phyloP scores from a whole-genome alignment of 92 coral and sea anemone genomes.

The Anthopleura xanthogrammica region DNA sequence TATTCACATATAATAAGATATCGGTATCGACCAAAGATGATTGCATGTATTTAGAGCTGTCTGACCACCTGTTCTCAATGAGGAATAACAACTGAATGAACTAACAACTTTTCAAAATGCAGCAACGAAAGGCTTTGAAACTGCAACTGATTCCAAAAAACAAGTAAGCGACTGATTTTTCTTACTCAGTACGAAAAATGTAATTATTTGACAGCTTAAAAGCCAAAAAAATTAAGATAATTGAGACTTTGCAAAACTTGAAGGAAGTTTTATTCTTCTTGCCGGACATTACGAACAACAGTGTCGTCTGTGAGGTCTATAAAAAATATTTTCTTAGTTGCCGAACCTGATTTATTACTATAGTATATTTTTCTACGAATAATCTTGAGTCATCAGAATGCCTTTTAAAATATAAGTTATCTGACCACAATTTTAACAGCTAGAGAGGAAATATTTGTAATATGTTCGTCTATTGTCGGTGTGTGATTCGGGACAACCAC shows the following conservation, averaged over 20 bases:
- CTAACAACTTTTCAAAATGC: neutral
- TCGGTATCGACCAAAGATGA: neutral
- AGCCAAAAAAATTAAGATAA: neutral
- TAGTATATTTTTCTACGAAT: neutral
- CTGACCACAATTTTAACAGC: neutral
- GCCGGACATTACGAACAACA: too few relatives aligned
- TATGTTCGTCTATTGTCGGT: neutral
- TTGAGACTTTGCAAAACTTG: neutral
- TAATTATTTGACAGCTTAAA: neutral
- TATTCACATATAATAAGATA: neutral
- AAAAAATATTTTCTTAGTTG: too few relatives aligned
- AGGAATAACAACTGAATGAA: neutral
- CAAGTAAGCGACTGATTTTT: neutral
- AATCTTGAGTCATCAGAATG: neutral
- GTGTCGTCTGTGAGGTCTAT: too few relatives aligned
- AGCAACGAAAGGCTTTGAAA: neutral
- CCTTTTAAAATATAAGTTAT: neutral
- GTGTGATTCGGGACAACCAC: neutral
- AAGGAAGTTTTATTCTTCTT: neutral
- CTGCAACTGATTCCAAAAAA: neutral
- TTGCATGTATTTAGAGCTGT: neutral
- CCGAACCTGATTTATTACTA: too few relatives aligned
- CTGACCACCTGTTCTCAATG: neutral
- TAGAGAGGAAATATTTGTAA: neutral
- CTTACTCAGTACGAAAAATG: neutral